These are phyloP conservation scores for Camelus bactrianus DNA, from an alignment of 2,113 vertebrate species.

Conservation along the genomic window DNA sequence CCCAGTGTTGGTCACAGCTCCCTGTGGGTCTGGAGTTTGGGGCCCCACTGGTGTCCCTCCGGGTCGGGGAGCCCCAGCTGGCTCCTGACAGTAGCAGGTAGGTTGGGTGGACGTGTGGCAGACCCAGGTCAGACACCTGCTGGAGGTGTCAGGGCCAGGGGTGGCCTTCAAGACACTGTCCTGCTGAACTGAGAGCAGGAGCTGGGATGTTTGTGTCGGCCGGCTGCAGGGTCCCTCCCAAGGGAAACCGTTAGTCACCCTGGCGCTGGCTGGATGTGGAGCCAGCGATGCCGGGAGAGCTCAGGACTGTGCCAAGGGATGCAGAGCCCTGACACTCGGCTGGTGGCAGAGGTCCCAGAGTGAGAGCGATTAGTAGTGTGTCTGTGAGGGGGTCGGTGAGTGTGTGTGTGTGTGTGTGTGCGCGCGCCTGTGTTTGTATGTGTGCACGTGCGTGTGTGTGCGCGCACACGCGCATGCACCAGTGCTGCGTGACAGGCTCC, in stretches of 20 bases:
- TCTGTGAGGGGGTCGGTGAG: rapidly evolving
- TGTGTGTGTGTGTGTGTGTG: neutral
- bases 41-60: neutral
- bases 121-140: neutral
- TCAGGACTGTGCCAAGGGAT: neutral
- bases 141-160: neutral
- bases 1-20: too few species aligned
- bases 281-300: neutral
- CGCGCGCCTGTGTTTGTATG: neutral
- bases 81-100: neutral
- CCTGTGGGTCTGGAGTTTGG: neutral
- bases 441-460: too few species aligned
- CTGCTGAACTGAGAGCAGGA: neutral
- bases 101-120: rapidly evolving
- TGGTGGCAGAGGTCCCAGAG: neutral
- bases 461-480: neutral
- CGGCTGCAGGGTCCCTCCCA: conserved; percentile 51
- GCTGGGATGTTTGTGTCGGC: neutral
- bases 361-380: rapidly evolving
- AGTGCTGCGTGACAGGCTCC: neutral
- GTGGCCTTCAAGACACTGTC: neutral
- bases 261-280: neutral
- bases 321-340: neutral
- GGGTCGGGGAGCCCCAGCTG: rapidly evolving
- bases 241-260: conserved; percentile 67